phyloP scores from a whole-genome alignment of 2,113 vertebrate genomes.

The Catharus fuscescens region DNA sequence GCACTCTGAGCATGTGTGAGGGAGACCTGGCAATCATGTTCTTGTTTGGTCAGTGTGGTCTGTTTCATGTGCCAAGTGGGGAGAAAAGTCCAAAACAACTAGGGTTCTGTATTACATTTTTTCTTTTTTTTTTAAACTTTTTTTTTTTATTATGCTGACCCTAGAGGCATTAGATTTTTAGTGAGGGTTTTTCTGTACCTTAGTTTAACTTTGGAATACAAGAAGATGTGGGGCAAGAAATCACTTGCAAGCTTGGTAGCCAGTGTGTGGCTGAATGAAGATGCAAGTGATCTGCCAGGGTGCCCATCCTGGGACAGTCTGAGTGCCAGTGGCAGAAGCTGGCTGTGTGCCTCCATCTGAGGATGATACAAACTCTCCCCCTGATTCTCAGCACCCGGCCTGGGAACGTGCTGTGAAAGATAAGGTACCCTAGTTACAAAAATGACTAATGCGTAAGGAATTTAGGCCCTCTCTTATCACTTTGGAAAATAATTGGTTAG shows the following conservation, averaged over 20 bases:
- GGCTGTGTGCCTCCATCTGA: fast-evolving
- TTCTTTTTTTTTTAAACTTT: neutral
- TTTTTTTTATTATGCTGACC: neutral
- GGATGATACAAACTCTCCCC: no score
- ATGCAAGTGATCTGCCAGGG: neutral
- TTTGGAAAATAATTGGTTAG: no score
- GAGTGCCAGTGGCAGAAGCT: neutral
- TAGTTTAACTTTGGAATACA: neutral
- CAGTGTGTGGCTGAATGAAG: neutral
- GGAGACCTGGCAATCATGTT: neutral
- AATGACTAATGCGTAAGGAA: no score
- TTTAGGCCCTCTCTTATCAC: no score
- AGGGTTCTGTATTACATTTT: neutral
- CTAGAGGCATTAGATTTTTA: neutral
- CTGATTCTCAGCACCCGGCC: no score
- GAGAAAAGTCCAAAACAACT: neutral
- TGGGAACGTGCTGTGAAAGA: no score
- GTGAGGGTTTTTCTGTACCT: neutral
- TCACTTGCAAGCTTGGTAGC: neutral
- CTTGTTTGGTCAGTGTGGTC: neutral
- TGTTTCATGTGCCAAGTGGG: fast-evolving
- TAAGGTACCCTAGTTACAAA: no score
- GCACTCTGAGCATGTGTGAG: neutral
- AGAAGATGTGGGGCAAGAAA: neutral
- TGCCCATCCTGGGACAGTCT: neutral